Percentiles rank a stretch among this genome's conserved stretches.
Conservation (phyloP, 2,888 invertebrate species). For the Chrysomela aeneicollis region DNA sequence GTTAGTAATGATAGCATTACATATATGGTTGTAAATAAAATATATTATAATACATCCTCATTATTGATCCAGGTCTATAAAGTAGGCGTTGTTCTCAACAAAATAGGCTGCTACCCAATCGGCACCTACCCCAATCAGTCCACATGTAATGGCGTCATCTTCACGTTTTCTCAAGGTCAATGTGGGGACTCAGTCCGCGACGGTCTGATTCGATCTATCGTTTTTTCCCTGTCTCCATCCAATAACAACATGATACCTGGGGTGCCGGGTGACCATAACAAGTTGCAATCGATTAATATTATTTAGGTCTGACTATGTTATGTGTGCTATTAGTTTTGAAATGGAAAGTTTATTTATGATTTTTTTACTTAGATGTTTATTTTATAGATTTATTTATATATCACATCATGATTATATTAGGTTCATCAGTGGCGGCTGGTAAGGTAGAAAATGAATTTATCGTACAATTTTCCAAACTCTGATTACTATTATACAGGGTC, state of each 20-base stretch:
- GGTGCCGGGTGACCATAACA: constrained; percentile 48
- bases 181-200: constrained; percentile 76
- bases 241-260: constrained; percentile 43
- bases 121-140: constrained; percentile 75
- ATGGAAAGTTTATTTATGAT: constrained; percentile 10
- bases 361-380: constrained; percentile 15
- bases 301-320: constrained; percentile 36
- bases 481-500: no score
- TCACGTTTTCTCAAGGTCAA: constrained; percentile 78
- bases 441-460: no score
- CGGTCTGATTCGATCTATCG: constrained; percentile 80
- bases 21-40: background rate
- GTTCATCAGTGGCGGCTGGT: background rate
- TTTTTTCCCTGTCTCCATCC: constrained; percentile 68
- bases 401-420: background rate
- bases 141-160: constrained; percentile 75
- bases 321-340: background rate
- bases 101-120: constrained; percentile 83
- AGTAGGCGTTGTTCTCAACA: constrained; percentile 84
- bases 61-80: constrained; percentile 71
- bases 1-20: no score
- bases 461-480: no score
- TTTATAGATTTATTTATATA: constrained; percentile 1
- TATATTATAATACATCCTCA: background rate
- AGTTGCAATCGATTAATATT: constrained; percentile 44